Evolutionary conservation across 2,113 vertebrate species (phyloP).

Genomic region (Muntiacus reevesi): DNA sequence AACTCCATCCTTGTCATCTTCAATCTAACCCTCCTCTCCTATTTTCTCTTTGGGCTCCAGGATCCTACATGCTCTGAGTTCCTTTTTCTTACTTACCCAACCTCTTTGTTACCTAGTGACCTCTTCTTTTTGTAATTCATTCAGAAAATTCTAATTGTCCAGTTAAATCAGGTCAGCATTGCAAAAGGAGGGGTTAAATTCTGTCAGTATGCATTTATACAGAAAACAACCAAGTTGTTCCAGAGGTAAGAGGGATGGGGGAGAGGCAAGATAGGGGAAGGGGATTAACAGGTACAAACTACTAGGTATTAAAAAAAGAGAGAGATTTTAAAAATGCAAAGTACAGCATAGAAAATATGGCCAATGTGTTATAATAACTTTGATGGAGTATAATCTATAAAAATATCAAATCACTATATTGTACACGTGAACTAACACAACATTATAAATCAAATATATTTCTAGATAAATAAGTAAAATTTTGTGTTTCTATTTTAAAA

Average conservation of each 20-base stretch:
- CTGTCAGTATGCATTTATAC: neutral
- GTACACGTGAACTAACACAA: neutral
- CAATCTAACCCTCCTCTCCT: neutral
- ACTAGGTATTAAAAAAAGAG: neutral
- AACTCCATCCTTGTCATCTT: neutral
- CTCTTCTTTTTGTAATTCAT: no score
- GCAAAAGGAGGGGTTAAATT: neutral
- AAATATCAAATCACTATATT: neutral
- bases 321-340: neutral
- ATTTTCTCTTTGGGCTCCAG: no score
- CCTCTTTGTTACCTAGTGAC: neutral
- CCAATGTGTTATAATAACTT: neutral
- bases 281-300: neutral
- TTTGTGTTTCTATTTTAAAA: neutral
- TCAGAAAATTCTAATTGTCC: neutral
- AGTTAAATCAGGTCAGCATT: neutral
- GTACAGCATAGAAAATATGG: neutral
- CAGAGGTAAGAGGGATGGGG: neutral
- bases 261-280: neutral
- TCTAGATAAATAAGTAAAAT: neutral
- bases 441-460: neutral
- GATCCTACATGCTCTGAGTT: neutral
- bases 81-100: neutral
- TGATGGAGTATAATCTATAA: neutral
- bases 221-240: neutral